Percentiles rank a stretch among this genome's conserved stretches.
phyloP scores from a whole-genome alignment of 2,113 vertebrate genomes.

The Petaurus breviceps region DNA sequence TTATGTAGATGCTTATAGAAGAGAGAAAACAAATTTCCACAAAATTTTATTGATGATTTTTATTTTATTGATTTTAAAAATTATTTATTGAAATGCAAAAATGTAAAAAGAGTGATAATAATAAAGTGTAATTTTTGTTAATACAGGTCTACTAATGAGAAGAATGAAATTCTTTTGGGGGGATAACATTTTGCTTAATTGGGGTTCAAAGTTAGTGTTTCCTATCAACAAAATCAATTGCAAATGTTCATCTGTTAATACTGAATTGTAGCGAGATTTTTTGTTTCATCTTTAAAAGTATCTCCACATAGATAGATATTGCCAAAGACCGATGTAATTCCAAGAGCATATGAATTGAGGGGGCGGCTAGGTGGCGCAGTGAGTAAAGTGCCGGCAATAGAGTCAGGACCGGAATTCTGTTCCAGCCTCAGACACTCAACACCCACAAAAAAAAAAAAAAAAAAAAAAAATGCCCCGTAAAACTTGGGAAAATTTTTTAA shows the following conservation, averaged over 20 bases:
- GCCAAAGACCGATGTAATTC: background rate
- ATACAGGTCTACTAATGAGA: background rate
- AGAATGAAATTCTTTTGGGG: too few species aligned
- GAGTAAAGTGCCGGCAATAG: too few species aligned
- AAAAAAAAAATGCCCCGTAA: too few species aligned
- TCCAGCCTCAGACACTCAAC: too few species aligned
- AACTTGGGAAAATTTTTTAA: too few species aligned
- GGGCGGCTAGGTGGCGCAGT: too few species aligned
- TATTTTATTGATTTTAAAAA: background rate
- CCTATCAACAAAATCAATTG: background rate
- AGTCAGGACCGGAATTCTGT: too few species aligned
- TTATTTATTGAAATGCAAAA: background rate
- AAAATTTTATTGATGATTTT: background rate
- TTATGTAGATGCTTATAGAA: background rate
- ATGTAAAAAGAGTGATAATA: background rate
- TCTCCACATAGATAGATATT: background rate
- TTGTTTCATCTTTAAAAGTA: background rate
- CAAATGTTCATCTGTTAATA: background rate
- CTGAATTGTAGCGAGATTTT: background rate
- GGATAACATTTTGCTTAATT: background rate
- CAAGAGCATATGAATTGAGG: background rate
- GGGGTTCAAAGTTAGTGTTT: background rate
- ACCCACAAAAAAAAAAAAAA: too few species aligned
- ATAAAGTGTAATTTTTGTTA: background rate
- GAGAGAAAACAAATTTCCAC: background rate